These are phyloP conservation scores for Eulemur coronatus DNA, from an alignment of 2,797 vertebrate species.

Conservation along the genomic window DNA sequence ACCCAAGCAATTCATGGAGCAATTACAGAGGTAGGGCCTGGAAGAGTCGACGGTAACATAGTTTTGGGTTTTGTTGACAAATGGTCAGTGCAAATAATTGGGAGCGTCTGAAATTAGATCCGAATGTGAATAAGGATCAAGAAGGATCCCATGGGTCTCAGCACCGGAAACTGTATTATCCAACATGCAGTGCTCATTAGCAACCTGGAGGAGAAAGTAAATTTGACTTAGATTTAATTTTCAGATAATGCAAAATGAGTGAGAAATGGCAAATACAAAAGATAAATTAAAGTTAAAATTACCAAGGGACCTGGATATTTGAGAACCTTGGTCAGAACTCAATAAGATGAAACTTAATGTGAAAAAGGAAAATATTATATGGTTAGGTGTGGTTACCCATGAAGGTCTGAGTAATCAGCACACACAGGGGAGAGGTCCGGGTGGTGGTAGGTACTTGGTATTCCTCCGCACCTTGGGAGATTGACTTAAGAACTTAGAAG, in stretches of 20 bases:
- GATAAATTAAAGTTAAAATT: constrained; percentile 50
- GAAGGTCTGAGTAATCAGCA: background rate
- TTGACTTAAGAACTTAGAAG: background rate
- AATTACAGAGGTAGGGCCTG: constrained; percentile 58
- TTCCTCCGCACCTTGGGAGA: background rate
- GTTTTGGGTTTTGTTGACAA: constrained; percentile 66
- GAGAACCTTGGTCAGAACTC: constrained; percentile 46
- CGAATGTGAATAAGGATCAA: constrained; percentile 21
- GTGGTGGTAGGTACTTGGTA: background rate
- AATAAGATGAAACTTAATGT: background rate
- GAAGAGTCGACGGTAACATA: constrained; percentile 32
- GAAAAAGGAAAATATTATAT: background rate
- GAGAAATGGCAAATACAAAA: constrained; percentile 33
- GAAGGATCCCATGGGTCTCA: constrained; percentile 11
- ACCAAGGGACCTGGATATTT: background rate
- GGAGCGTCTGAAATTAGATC: constrained; percentile 71
- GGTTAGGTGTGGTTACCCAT: background rate
- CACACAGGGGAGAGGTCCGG: rapidly evolving
- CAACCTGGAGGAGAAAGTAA: constrained; percentile 55
- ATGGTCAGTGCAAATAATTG: constrained; percentile 51
- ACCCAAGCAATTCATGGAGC: constrained; percentile 71
- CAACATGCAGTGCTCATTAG: constrained; percentile 52
- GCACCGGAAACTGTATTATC: constrained; percentile 58
- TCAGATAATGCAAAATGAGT: constrained; percentile 28
- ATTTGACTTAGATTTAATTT: constrained; percentile 69